Evolutionary conservation across 1,140 invertebrate species (phyloP).

Genomic region (Pseudomyrmex flavicornis): DNA sequence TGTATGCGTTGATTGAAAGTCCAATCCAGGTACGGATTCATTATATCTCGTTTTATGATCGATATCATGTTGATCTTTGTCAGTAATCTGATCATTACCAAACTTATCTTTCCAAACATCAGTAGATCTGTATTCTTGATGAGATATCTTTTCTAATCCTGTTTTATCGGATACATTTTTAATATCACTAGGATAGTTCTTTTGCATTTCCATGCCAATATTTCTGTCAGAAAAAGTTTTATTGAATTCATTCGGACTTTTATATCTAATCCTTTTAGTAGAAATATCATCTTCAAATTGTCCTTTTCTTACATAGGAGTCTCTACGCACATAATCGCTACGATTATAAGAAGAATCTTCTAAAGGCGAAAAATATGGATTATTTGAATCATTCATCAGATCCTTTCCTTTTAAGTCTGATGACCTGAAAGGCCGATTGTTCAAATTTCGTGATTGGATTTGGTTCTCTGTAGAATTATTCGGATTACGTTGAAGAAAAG

Average conservation of each 20-base stretch:
- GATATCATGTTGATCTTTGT: background rate
- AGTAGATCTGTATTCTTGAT: constrained; percentile 15
- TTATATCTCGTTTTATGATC: constrained; percentile 21
- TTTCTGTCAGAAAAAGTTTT: constrained; percentile 9
- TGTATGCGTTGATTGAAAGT: constrained; percentile 17
- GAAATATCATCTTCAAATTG: constrained; percentile 30
- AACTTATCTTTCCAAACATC: constrained; percentile 40
- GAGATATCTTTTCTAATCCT: constrained; percentile 18
- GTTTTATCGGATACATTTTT: background rate
- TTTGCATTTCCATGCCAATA: background rate
- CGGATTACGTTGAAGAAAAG: constrained; percentile 18
- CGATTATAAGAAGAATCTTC: constrained; percentile 14
- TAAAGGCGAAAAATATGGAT: background rate
- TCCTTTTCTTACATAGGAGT: constrained; percentile 14
- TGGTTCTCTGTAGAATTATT: constrained; percentile 16
- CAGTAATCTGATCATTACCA: background rate
- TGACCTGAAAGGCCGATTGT: constrained; percentile 2
- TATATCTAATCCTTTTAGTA: background rate
- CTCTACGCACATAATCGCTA: constrained; percentile 20
- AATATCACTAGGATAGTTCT: background rate
- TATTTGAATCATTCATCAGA: background rate
- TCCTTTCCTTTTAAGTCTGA: constrained; percentile 25
- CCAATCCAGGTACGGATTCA: constrained; percentile 7
- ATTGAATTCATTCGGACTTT: constrained; percentile 21
- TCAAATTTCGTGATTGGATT: constrained; percentile 31